Evolutionary conservation across 2,888 invertebrate species (phyloP), one percentile per base, ranked within the genome.

Genomic region (Leptothorax acervorum): DNA sequence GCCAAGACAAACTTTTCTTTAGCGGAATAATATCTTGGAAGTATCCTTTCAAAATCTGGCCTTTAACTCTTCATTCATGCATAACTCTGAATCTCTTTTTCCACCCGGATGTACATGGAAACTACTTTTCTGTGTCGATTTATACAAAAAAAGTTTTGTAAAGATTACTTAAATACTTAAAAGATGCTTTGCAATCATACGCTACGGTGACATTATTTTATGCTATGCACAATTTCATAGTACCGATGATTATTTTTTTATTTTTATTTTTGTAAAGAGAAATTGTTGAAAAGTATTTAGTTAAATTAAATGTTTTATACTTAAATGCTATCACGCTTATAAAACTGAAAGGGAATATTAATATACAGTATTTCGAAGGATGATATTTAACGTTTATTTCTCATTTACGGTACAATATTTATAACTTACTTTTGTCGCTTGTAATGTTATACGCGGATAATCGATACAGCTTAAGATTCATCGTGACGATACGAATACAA

Each of bases 331-430:
- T 31, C 66, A n/a, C 1, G 12, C 42, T 66, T 35, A 5, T 3
- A 11, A 57, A 68, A 42, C 42, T 66, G 70, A 55, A 35, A 68
- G 31, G n/a, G 23, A 15, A 45, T 45, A 31, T 45, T n/a, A 31
- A 73, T 15, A 75, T 31, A 70, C 3, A 5, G 1, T 23, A 8
- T 8, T 89, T 93, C 89, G 88, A 92, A 93, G 93, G 93, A 92
- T 93, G 93, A 93, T 94, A 91, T 90, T 93, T 92, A 92, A 89
- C 88, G 88, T 94, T 94, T 94, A 93, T 94, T 93, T 89, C 84
- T 93, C 91, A 92, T 92, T 93, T 93, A 93, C 93, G 91, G 89
- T 93, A 94, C 92, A 93, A 92, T 94, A 94, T 93, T 92, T 94
- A 93, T 94, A 93, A 92, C 88, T 92, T 93, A 93, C 87, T 92